These are phyloP conservation scores for Romanogobio albipinnatus DNA, from an alignment of 2,113 vertebrate species.

Conservation along the genomic window DNA sequence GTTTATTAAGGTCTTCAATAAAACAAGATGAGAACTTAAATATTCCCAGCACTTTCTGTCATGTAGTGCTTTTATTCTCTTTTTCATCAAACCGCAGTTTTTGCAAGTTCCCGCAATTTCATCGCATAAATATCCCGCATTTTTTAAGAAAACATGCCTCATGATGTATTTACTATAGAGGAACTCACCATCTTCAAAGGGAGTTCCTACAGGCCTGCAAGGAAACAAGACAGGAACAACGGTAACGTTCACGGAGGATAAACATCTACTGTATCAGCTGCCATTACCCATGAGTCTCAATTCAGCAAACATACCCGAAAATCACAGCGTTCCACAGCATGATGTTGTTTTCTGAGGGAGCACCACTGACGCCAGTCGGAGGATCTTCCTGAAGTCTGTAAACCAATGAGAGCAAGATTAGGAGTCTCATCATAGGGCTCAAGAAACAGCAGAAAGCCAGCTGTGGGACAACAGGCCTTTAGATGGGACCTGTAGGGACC, in stretches of 20 bases:
- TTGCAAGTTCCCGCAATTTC: too few relatives aligned
- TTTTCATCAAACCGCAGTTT: too few relatives aligned
- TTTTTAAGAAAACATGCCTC: too few relatives aligned
- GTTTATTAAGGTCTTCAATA: too few relatives aligned
- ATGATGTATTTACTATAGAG: slow-evolving; percentile 8
- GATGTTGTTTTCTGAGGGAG: slow-evolving; percentile 98
- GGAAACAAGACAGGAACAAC: not conserved
- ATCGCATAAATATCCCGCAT: too few relatives aligned
- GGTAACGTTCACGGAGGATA: not conserved
- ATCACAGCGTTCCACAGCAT: slow-evolving; percentile 99
- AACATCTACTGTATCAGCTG: not conserved
- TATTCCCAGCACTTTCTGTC: too few relatives aligned
- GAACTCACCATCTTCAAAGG: slow-evolving; percentile 97
- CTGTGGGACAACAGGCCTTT: too few relatives aligned
- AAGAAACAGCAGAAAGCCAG: too few relatives aligned
- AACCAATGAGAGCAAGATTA: not conserved
- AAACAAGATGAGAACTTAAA: too few relatives aligned
- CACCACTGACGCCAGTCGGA: slow-evolving; percentile 97
- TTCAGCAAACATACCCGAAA: slow-evolving; percentile 88
- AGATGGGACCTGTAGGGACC: too few relatives aligned
- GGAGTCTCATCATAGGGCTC: too few relatives aligned
- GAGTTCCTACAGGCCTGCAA: slow-evolving; percentile 95
- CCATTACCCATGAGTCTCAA: not conserved
- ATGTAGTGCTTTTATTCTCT: too few relatives aligned
- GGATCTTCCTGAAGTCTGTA: slow-evolving; percentile 97